phyloP scores from a whole-genome alignment of 2,113 vertebrate genomes.

The Myodes glareolus region DNA sequence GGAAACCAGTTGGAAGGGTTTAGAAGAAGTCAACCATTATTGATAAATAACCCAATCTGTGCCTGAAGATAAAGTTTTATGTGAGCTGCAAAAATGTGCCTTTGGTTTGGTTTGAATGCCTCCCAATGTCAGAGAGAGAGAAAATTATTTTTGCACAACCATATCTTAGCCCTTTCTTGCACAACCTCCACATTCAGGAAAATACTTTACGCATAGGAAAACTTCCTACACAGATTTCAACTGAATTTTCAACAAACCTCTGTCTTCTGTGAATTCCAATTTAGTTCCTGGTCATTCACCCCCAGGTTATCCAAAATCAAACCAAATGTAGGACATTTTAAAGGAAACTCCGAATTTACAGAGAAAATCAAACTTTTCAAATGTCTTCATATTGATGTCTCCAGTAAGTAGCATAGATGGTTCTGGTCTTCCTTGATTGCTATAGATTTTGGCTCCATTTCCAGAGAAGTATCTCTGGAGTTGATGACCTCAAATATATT shows the following conservation, averaged over 20 bases:
- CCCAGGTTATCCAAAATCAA: background rate
- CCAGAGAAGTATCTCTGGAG: background rate
- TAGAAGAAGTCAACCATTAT: background rate
- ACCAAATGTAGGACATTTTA: background rate
- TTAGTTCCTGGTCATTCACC: background rate
- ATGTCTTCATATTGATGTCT: background rate
- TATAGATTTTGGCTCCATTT: slow-evolving; percentile 11
- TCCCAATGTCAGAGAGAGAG: background rate
- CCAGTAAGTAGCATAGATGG: background rate
- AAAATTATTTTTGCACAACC: background rate
- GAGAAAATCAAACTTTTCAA: slow-evolving; percentile 2
- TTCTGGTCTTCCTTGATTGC: background rate
- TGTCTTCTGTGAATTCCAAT: background rate
- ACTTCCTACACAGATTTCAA: background rate
- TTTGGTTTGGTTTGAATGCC: background rate
- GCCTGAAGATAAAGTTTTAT: background rate
- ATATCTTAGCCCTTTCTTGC: background rate
- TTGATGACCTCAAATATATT: background rate
- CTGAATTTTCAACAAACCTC: background rate
- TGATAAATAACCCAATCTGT: background rate
- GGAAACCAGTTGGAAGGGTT: background rate
- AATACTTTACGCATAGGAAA: background rate
- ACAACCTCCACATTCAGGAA: background rate
- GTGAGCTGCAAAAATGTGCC: background rate
- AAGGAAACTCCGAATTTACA: background rate